Conservation (phyloP, 2,113 vertebrate genomes). For the Meleagris gallopavo region DNA sequence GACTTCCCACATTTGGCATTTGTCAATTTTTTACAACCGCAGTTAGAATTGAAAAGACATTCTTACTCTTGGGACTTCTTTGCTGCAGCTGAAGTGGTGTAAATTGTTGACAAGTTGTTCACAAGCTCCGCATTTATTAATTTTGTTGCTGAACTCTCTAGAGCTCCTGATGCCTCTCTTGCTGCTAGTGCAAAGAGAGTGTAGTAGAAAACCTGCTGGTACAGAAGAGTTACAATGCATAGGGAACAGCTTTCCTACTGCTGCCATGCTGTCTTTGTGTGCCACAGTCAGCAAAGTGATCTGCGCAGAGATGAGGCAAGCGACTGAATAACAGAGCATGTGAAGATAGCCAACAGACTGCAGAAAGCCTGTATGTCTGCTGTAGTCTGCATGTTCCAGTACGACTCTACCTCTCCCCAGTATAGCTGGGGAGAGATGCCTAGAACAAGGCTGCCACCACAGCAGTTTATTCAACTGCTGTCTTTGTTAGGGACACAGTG, state of each 20-base stretch:
- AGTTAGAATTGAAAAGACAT: not conserved
- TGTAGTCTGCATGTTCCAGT: not conserved
- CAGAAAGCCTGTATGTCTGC: not conserved
- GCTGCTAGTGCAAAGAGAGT: not conserved
- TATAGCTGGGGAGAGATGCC: not conserved
- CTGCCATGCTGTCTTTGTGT: not conserved
- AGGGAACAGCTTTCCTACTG: not conserved
- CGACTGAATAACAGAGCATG: not conserved
- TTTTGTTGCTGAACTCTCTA: not conserved
- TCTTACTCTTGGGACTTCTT: not conserved
- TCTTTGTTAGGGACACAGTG: fast-evolving
- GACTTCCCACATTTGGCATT: not conserved
- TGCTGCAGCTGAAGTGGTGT: not conserved
- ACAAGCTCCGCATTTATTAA: not conserved
- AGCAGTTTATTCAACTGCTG: not conserved
- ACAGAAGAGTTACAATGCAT: not conserved
- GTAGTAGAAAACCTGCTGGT: not conserved
- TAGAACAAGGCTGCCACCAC: not conserved
- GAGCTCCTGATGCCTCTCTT: not conserved
- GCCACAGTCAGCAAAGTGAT: not conserved
- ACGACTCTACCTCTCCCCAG: no score
- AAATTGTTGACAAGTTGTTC: not conserved
- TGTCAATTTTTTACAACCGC: not conserved
- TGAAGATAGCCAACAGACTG: not conserved
- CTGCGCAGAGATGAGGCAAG: not conserved